Base-by-base conservation (phyloP, 2,113 vertebrate genomes). In the Amblyornis subalaris region DNA sequence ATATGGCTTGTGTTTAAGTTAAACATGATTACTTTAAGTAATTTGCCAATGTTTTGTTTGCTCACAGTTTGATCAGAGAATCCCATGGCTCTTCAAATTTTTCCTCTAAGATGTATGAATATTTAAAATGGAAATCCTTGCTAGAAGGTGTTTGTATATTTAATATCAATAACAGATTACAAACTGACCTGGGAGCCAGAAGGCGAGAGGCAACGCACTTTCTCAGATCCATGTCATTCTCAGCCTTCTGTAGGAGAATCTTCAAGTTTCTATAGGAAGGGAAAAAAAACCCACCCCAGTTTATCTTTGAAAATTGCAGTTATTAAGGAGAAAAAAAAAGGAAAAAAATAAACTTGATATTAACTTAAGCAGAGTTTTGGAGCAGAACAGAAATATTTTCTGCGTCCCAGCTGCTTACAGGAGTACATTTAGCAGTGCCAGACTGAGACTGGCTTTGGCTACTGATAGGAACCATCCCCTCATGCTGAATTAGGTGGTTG, bases 401-500 rank as follows among this genome's bases (percentile, higher is more conserved):
- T 78, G n/a, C 14, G 47, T 89, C 29, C 18, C 3, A 1, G 44
- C 38, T 93, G 19, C 22, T 93, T 72, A 31, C 6, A 55, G n/a
- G 29, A 42, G 24, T 33, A 15, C 19, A 18, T 85, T 85, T 90
- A 22, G 48, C 83, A 50, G 14, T 69, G 40, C 83, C 64, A 74
- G 54, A 35, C 65, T 70, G 75, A 84, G 58, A 79, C 60, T 94
- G 72, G 31, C 20, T 74, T 87, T 75, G 47, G 35, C 45, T 89
- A 21, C 55, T 54, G 48, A 69, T 22, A 42, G 67, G 47, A 95
- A 35, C 53, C 3, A 25, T 80, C 72, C 58, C 44, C 28, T 80
- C 48, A 7, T 76, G 76, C 86, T 96, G 60, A 81, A 95, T 89
- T 77, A 93, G 85, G 73, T 69, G 71, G 51, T 67, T 97, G 92